Conservation (phyloP, 2,888 invertebrate species). For the Axea sp. region DNA sequence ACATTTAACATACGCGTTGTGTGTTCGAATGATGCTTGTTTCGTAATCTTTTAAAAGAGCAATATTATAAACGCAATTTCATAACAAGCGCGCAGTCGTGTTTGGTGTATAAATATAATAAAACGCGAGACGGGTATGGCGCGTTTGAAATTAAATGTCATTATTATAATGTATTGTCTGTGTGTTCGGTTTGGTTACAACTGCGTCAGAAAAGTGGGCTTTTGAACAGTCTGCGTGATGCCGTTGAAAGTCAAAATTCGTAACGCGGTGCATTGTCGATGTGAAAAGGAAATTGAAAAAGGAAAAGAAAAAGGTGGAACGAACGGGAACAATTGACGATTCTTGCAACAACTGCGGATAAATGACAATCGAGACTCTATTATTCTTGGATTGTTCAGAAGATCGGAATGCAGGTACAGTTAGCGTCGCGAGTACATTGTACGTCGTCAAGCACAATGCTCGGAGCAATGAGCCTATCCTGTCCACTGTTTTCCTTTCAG, state of each 20-base stretch:
- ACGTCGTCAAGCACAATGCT: conserved; percentile 64
- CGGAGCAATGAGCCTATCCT: conserved; percentile 60
- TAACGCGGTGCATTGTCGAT: conserved; percentile 25
- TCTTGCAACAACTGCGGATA: conserved; percentile 55
- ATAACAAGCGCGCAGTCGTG: too few relatives aligned
- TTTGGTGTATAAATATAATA: too few relatives aligned
- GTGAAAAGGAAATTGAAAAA: background rate
- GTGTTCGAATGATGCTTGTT: conserved; percentile 7
- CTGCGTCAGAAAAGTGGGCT: too few relatives aligned
- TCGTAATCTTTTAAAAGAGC: background rate
- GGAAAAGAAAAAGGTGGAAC: conserved; percentile 31
- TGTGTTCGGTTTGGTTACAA: too few relatives aligned
- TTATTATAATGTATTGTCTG: too few relatives aligned
- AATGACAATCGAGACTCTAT: conserved; percentile 65
- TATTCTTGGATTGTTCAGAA: conserved; percentile 72
- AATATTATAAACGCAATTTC: too few relatives aligned
- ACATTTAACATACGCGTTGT: conserved; percentile 17
- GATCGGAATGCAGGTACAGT: conserved; percentile 77
- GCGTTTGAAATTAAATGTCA: too few relatives aligned
- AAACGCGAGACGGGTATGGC: too few relatives aligned
- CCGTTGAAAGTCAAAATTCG: conserved; percentile 46
- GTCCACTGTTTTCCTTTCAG: conserved; percentile 65
- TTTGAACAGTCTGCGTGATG: too few relatives aligned
- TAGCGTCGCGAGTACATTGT: conserved; percentile 70
- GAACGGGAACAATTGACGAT: conserved; percentile 58